Conservation (phyloP, 2,888 invertebrate species). For the Polyommatus iphigenia region DNA sequence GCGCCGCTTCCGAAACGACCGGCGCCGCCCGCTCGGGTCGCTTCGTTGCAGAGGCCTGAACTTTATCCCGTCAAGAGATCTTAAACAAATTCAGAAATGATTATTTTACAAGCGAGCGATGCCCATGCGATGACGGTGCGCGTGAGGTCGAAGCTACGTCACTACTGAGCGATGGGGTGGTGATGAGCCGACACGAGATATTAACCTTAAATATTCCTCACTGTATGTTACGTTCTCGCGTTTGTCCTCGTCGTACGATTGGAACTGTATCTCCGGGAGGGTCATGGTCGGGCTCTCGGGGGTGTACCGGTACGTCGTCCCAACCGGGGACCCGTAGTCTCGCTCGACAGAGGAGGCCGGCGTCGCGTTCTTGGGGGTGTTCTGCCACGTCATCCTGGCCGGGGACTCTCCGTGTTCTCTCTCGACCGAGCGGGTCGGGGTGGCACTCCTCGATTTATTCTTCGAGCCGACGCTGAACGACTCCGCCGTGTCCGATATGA, state of each 20-base stretch:
- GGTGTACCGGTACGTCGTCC: slow-evolving; percentile 72
- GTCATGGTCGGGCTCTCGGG: slow-evolving; percentile 63
- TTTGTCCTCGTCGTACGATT: slow-evolving; percentile 76
- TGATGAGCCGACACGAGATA: slow-evolving; percentile 58
- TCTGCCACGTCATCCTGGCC: slow-evolving; percentile 70
- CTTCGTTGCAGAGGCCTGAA: slow-evolving; percentile 80
- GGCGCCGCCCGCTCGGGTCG: slow-evolving; percentile 81
- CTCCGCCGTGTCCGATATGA: slow-evolving; percentile 65
- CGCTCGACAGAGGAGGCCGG: slow-evolving; percentile 57
- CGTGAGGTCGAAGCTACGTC: slow-evolving; percentile 55
- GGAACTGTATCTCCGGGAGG: slow-evolving; percentile 74
- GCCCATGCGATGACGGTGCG: slow-evolving; percentile 59
- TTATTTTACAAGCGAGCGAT: slow-evolving; percentile 66
- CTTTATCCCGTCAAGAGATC: slow-evolving; percentile 84
- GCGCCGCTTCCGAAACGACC: slow-evolving; percentile 81
- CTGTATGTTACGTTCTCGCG: slow-evolving; percentile 58
- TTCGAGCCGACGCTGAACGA: slow-evolving; percentile 69
- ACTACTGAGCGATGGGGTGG: slow-evolving; percentile 54
- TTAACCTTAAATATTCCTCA: slow-evolving; percentile 78
- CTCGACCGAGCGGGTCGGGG: slow-evolving; percentile 57
- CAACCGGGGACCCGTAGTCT: slow-evolving; percentile 52
- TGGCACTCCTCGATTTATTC: slow-evolving; percentile 62
- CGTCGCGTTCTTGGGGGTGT: slow-evolving; percentile 57
- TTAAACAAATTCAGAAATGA: slow-evolving; percentile 75
- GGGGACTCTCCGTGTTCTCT: slow-evolving; percentile 51